Percentiles rank a stretch among this genome's conserved stretches.
These are phyloP conservation scores for Gisinianus flammeolus DNA, from an alignment of 2,888 invertebrate genomes.

Conservation along the genomic window DNA sequence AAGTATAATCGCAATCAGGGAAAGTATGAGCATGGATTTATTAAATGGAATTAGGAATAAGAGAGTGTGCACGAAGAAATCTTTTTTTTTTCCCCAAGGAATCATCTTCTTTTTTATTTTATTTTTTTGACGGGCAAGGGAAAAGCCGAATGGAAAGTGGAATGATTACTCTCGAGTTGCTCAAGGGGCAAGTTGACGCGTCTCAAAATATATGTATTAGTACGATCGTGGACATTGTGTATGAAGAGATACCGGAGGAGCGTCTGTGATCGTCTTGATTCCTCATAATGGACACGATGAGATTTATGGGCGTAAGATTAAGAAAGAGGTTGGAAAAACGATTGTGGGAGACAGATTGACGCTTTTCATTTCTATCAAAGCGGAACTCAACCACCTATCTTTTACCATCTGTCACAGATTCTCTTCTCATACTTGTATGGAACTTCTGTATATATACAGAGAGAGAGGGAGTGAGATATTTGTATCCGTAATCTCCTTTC, in stretches of 20 bases:
- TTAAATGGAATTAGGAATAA: background rate
- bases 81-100: too few species aligned
- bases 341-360: slow-evolving; percentile 14
- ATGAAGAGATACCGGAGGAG: background rate
- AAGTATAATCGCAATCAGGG: too few species aligned
- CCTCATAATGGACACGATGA: slow-evolving; percentile 39
- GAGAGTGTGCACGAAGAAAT: too few species aligned
- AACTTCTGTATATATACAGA: too few species aligned
- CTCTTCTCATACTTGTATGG: slow-evolving; percentile 22
- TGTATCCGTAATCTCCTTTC: too few species aligned
- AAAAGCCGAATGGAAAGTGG: too few species aligned
- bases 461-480: too few species aligned
- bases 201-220: too few species aligned
- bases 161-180: too few species aligned
- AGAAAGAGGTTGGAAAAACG: slow-evolving; percentile 25
- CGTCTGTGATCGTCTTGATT: slow-evolving; percentile 30
- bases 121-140: too few species aligned
- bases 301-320: slow-evolving; percentile 42
- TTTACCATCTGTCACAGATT: slow-evolving; percentile 28
- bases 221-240: background rate
- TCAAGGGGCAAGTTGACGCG: too few species aligned
- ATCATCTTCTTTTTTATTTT: too few species aligned
- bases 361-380: slow-evolving; percentile 29
- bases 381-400: slow-evolving; percentile 11
- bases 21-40: background rate